Evolutionary conservation across 2,888 invertebrate genomes (phyloP).

Genomic region (Labia minor): DNA sequence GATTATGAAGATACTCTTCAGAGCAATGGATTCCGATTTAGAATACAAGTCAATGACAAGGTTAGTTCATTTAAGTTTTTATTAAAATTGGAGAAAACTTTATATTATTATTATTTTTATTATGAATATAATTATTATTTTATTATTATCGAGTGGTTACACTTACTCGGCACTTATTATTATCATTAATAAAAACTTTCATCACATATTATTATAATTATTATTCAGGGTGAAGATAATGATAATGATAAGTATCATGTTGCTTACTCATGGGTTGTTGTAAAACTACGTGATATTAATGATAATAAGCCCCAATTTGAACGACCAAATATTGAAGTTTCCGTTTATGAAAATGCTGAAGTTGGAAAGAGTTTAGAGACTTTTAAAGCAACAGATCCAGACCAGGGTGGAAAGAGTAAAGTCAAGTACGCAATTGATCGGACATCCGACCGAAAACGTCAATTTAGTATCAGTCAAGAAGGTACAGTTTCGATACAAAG

Average conservation of each 20-base stretch:
- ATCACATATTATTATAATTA: constrained; percentile 16
- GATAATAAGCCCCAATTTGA: constrained; percentile 96
- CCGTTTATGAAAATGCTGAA: constrained; percentile 83
- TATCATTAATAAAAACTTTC: background rate
- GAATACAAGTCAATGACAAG: constrained; percentile 88
- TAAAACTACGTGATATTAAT: constrained; percentile 86
- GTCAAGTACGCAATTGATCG: constrained; percentile 41
- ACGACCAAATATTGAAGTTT: constrained; percentile 82
- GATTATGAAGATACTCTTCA: constrained; percentile 92
- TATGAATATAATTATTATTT: too few relatives aligned
- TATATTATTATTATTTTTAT: too few relatives aligned
- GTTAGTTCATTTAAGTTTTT: constrained; percentile 29
- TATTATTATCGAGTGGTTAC: constrained; percentile 17
- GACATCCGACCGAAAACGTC: constrained; percentile 41
- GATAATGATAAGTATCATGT: constrained; percentile 96
- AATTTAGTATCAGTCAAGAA: constrained; percentile 42
- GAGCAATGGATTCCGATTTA: constrained; percentile 88
- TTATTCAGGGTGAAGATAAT: constrained; percentile 67
- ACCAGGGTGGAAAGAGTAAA: constrained; percentile 87
- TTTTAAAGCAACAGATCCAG: constrained; percentile 91
- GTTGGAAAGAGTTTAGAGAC: constrained; percentile 83
- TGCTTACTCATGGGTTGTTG: constrained; percentile 90
- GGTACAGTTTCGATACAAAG: constrained; percentile 91
- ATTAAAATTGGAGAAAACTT: background rate
- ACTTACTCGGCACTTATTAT: background rate